phyloP scores from a whole-genome alignment of 2,888 invertebrate species.

The Microplitis deprimator region DNA sequence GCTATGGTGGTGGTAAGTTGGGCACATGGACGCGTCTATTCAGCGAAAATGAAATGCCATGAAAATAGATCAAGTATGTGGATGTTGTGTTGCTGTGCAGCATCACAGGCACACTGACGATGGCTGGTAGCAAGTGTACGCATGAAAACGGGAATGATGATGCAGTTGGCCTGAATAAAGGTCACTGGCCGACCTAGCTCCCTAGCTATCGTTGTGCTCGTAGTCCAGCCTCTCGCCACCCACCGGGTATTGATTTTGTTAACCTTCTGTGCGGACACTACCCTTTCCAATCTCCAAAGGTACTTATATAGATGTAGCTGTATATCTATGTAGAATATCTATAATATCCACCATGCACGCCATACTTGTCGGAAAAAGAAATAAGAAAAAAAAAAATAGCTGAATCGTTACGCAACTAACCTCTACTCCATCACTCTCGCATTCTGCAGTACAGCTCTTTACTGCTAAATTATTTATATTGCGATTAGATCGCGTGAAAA shows the following conservation, averaged over 20 bases:
- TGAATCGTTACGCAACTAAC: slow-evolving; percentile 25
- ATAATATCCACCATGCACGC: no score
- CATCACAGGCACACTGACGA: background rate
- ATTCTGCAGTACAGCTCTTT: background rate
- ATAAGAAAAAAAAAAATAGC: background rate
- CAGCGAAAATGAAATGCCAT: slow-evolving; percentile 29
- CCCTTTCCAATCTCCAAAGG: slow-evolving; percentile 33
- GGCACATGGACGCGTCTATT: background rate
- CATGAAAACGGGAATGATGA: slow-evolving; percentile 63
- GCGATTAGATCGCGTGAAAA: slow-evolving; percentile 31
- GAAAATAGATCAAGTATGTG: slow-evolving; percentile 36
- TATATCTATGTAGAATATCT: background rate
- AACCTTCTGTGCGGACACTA: slow-evolving; percentile 60
- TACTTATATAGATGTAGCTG: slow-evolving; percentile 30
- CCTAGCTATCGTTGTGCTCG: slow-evolving; percentile 47
- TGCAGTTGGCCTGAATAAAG: slow-evolving; percentile 69
- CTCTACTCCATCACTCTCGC: slow-evolving; percentile 7
- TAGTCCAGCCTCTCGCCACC: slow-evolving; percentile 52
- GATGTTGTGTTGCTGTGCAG: background rate
- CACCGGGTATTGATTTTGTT: slow-evolving; percentile 63
- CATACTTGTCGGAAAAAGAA: background rate
- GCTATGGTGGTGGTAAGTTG: background rate
- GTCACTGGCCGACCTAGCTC: slow-evolving; percentile 69
- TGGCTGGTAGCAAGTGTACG: slow-evolving; percentile 42
- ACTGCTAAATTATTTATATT: slow-evolving; percentile 42